Evolutionary conservation across 2,797 vertebrate genomes (phyloP), one percentile per base, ranked within the genome.

Genomic region (Moxostoma hubbsi): DNA sequence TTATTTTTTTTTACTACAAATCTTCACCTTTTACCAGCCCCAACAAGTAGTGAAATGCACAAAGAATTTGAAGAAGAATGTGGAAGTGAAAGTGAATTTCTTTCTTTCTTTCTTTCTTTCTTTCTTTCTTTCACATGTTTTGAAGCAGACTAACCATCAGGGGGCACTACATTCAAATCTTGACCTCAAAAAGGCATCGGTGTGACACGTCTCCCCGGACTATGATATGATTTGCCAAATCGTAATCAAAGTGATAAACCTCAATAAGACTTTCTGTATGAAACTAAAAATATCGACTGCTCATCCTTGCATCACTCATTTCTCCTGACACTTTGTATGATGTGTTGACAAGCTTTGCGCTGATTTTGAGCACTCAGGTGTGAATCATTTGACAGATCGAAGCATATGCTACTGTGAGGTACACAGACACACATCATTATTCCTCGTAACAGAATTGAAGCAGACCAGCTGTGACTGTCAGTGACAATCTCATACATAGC

Each of bases 391-490:
- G 45, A 63, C 49, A 58, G 12, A 53, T 45, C 5, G 59, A n/a
- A 72, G 45, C 70, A 59, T 72, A 49, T 72, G 55, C 45, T 5
- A 43, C 54, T 18, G 54, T 12, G 68, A 57, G 12, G 9, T 4
- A 6, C 15, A 49, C 12, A 15, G 15, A 3, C 45, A 9, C 54
- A 8, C 51, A 7, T 47, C 46, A 63, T 53, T 45, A 57, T 16
- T 50, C 36, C 24, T 24, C 24, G 15, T 53, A 13, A 50, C 50
- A 74, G 46, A 36, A 69, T 43, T 62, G 24, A 81, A 70, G 46
- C 13, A 57, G 63, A 64, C 67, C 68, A 73, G 76, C 73, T 77
- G 73, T 75, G 73, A 58, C 81, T 61, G 65, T 78, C 69, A 68
- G 50, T 15, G 9, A 12, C 58, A 68, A 59, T 62, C 73, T 65